A percentile compares a stretch with the other conserved stretches of the same genome.
phyloP scores from a whole-genome alignment of 53 echinoderm and acorn worm species.

The Astropecten irregularis region DNA sequence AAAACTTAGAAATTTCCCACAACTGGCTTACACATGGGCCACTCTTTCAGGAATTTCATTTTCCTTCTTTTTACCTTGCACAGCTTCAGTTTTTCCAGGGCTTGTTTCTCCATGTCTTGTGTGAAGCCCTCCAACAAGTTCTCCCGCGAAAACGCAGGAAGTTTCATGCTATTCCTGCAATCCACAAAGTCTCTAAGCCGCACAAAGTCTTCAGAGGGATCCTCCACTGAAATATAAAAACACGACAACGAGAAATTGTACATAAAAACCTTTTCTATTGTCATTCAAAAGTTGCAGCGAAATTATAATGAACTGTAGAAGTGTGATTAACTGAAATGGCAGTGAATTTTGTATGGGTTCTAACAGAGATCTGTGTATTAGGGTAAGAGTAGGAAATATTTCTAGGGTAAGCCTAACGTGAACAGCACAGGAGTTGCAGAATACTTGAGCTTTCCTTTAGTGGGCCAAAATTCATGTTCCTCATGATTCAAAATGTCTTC shows the following conservation, averaged over 20 bases:
- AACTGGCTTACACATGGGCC: too few relatives aligned
- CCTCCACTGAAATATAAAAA: constrained; percentile 69
- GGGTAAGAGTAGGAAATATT: too few relatives aligned
- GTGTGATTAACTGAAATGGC: neutral
- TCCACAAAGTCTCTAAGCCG: constrained; percentile 85
- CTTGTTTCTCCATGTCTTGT: constrained; percentile 76
- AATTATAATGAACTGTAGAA: too few relatives aligned
- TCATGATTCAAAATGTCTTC: too few relatives aligned
- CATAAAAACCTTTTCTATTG: neutral
- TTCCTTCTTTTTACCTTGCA: constrained; percentile 82
- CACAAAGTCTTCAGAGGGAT: constrained; percentile 90
- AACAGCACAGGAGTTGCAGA: too few relatives aligned
- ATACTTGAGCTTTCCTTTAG: too few relatives aligned
- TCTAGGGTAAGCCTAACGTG: too few relatives aligned
- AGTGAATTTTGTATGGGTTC: neutral
- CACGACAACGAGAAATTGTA: neutral
- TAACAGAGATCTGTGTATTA: too few relatives aligned
- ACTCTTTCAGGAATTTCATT: too few relatives aligned
- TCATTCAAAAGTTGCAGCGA: too few relatives aligned
- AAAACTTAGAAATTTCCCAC: too few relatives aligned
- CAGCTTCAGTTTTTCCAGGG: constrained; percentile 77
- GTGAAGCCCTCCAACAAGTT: constrained; percentile 61
- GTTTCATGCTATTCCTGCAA: constrained; percentile 72
- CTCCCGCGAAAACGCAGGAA: constrained; percentile 67
- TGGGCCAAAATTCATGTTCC: too few relatives aligned